A percentile compares a stretch with the other conserved stretches of the same genome.
phyloP scores from a whole-genome alignment of 2,797 vertebrate species.

The Anguilla anguilla region DNA sequence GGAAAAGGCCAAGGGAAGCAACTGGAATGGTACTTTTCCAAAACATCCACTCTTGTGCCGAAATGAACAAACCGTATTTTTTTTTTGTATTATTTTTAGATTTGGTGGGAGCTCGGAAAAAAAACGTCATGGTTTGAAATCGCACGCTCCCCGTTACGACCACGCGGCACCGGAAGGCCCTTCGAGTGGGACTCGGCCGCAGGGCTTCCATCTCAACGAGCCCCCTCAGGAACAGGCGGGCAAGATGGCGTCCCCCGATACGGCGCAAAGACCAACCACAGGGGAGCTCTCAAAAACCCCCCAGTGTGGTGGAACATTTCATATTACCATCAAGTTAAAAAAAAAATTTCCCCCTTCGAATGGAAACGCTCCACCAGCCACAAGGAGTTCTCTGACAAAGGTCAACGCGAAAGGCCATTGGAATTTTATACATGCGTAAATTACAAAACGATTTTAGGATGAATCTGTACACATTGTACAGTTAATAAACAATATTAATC shows the following conservation, averaged over 20 bases:
- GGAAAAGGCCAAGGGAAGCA: conserved; percentile 25
- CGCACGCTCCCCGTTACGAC: neutral
- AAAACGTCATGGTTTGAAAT: neutral
- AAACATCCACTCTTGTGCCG: neutral
- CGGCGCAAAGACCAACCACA: neutral
- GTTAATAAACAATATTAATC: neutral
- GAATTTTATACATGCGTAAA: neutral
- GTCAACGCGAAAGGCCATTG: neutral
- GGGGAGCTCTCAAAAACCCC: neutral
- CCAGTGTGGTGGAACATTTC: neutral
- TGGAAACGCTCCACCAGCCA: conserved; percentile 14
- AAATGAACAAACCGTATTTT: neutral
- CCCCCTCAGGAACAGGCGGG: conserved; percentile 4
- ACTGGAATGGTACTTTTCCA: conserved; percentile 15
- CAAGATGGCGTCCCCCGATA: conserved; percentile 2
- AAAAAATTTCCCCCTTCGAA: conserved; percentile 1
- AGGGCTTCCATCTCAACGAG: neutral
- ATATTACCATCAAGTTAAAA: neutral
- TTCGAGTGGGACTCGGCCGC: neutral
- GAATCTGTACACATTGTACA: neutral
- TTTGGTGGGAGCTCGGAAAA: neutral
- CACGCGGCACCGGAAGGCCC: neutral
- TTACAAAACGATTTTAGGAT: neutral
- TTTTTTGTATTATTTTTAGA: neutral
- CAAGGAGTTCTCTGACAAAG: neutral